phyloP scores from a whole-genome alignment of 1,140 invertebrate genomes.

The Cepaea nemoralis region DNA sequence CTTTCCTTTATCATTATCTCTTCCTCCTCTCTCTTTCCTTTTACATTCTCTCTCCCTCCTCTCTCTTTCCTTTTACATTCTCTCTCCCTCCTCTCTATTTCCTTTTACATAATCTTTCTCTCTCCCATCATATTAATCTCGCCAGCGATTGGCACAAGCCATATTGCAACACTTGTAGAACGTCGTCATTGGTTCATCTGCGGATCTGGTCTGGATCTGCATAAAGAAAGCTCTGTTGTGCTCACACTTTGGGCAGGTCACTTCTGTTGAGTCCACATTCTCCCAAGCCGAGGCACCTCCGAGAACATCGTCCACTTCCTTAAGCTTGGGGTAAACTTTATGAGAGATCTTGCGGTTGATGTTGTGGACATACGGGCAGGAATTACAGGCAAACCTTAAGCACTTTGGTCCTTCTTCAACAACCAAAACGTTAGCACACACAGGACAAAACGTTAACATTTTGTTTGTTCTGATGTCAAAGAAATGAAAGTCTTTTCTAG shows the following conservation, averaged over 20 bases:
- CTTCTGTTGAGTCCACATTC: constrained; percentile 94
- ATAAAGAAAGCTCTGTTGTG: constrained; percentile 92
- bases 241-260: constrained; percentile 88
- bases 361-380: constrained; percentile 89
- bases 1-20: no score
- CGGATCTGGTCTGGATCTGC: constrained; percentile 97
- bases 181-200: constrained; percentile 99
- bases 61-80: no score
- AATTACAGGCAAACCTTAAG: constrained; percentile 85
- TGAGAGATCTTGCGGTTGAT: constrained; percentile 77
- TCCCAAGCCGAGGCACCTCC: constrained; percentile 94
- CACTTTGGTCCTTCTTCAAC: constrained; percentile 82
- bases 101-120: no score
- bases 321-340: constrained; percentile 70
- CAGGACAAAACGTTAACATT: constrained; percentile 91
- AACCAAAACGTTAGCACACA: constrained; percentile 87
- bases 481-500: no score
- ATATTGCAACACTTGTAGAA: constrained; percentile 96
- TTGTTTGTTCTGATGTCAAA: no score
- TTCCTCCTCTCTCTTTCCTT: no score
- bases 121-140: no score
- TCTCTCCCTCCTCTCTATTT: no score
- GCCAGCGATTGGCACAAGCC: constrained; percentile 92
- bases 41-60: no score
- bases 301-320: constrained; percentile 93